These are phyloP conservation scores for Leptoteleia sp. DNA, from an alignment of 1,140 invertebrate genomes.

Conservation along the genomic window DNA sequence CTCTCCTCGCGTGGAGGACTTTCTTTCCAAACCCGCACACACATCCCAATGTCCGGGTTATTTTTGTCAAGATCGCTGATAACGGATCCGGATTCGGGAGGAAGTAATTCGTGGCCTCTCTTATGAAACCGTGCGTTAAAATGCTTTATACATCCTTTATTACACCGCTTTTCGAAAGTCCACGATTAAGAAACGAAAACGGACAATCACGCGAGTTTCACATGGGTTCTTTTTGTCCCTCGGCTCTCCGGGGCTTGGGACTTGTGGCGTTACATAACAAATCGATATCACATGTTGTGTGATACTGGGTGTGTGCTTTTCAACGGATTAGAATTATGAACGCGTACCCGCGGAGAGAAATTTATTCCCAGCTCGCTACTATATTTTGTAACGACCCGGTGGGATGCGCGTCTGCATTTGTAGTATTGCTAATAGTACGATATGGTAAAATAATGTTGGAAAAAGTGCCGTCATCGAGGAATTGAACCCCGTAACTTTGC, in stretches of 20 bases:
- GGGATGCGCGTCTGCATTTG: too few species aligned
- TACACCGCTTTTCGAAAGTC: slow-evolving; percentile 50
- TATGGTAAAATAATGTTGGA: too few species aligned
- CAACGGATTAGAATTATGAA: slow-evolving; percentile 33
- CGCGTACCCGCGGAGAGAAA: too few species aligned
- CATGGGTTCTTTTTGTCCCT: slow-evolving; percentile 15
- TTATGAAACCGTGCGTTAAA: slow-evolving; percentile 41
- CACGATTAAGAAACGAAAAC: slow-evolving; percentile 39
- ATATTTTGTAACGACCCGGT: too few species aligned
- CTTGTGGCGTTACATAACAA: slow-evolving; percentile 7
- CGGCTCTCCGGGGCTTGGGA: slow-evolving; percentile 1
- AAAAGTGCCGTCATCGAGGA: too few species aligned
- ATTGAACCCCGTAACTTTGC: too few species aligned
- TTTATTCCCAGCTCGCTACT: too few species aligned
- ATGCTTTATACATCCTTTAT: slow-evolving; percentile 43
- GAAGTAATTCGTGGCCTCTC: slow-evolving; percentile 46
- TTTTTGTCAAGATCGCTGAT: slow-evolving; percentile 49
- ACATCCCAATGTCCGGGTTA: slow-evolving; percentile 41
- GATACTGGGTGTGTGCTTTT: too few species aligned
- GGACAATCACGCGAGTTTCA: slow-evolving; percentile 42
- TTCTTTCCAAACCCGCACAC: slow-evolving; percentile 42
- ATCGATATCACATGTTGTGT: slow-evolving; percentile 10
- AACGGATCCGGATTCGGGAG: slow-evolving; percentile 37
- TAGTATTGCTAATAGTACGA: too few species aligned
- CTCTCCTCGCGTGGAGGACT: slow-evolving; percentile 44